Conservation (phyloP, 2,888 invertebrate genomes). For the Junonia oenone region DNA sequence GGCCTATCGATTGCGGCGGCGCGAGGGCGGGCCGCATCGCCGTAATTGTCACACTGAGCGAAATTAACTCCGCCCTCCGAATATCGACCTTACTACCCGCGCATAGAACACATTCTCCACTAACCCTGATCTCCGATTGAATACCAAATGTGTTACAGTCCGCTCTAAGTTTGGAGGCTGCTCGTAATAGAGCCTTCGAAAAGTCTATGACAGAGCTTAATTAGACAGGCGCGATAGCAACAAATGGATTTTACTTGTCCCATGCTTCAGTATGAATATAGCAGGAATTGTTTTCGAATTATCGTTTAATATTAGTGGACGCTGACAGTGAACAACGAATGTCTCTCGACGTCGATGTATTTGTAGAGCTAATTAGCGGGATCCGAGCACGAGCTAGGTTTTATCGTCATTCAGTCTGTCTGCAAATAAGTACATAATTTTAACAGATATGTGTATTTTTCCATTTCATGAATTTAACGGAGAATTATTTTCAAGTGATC, state of each 20-base stretch:
- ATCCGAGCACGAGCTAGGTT: neutral
- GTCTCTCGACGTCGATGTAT: slow-evolving; percentile 21
- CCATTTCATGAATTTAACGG: neutral
- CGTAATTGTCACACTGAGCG: slow-evolving; percentile 78
- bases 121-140: slow-evolving; percentile 48
- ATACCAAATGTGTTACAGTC: slow-evolving; percentile 73
- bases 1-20: slow-evolving; percentile 85
- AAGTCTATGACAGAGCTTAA: slow-evolving; percentile 78
- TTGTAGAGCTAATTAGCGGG: slow-evolving; percentile 9
- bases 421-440: neutral
- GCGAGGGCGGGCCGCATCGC: slow-evolving; percentile 78
- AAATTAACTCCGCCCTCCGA: slow-evolving; percentile 60
- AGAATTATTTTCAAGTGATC: neutral
- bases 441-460: neutral
- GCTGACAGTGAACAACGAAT: slow-evolving; percentile 34
- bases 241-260: slow-evolving; percentile 78
- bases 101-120: slow-evolving; percentile 53
- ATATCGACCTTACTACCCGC: slow-evolving; percentile 66
- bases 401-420: neutral
- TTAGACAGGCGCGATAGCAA: slow-evolving; percentile 75
- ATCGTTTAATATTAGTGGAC: slow-evolving; percentile 46
- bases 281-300: slow-evolving; percentile 46
- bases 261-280: slow-evolving; percentile 56
- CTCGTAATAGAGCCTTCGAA: slow-evolving; percentile 79
- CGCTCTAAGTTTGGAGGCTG: slow-evolving; percentile 73